These are phyloP conservation scores for Rhabdophis nuchalis DNA, from an alignment of 2,797 vertebrate species.

Conservation along the genomic window DNA sequence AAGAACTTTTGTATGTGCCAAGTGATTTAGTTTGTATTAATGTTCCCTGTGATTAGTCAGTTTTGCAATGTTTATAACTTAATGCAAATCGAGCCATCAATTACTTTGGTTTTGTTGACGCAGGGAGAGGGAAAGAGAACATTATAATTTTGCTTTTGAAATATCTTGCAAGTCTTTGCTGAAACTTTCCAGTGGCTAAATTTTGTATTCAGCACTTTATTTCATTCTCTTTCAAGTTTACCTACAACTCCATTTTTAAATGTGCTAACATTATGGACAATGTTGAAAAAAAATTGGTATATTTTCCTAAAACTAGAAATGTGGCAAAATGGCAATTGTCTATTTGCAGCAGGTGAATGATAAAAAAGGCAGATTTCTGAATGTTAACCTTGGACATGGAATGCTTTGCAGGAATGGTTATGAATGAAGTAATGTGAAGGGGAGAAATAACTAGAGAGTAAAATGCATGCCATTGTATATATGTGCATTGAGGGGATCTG, in stretches of 20 bases:
- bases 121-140: no score
- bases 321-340: not conserved
- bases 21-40: no score
- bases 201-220: not conserved
- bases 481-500: not conserved
- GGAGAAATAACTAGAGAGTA: not conserved
- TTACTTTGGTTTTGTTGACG: not conserved
- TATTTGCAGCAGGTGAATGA: not conserved
- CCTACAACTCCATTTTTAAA: not conserved
- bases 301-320: not conserved
- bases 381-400: not conserved
- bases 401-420: not conserved
- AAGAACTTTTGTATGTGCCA: not conserved
- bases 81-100: not conserved
- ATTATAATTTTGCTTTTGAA: not conserved
- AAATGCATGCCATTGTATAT: not conserved
- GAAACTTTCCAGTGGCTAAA: not conserved
- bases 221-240: not conserved
- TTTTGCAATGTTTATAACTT: not conserved
- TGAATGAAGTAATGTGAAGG: no score
- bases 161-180: not conserved
- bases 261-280: not conserved
- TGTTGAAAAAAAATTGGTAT: not conserved
- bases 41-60: no score
- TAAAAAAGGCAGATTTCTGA: not conserved